Base-by-base conservation (phyloP, 2,888 invertebrate species). In the Aphidoletes aphidimyza region DNA sequence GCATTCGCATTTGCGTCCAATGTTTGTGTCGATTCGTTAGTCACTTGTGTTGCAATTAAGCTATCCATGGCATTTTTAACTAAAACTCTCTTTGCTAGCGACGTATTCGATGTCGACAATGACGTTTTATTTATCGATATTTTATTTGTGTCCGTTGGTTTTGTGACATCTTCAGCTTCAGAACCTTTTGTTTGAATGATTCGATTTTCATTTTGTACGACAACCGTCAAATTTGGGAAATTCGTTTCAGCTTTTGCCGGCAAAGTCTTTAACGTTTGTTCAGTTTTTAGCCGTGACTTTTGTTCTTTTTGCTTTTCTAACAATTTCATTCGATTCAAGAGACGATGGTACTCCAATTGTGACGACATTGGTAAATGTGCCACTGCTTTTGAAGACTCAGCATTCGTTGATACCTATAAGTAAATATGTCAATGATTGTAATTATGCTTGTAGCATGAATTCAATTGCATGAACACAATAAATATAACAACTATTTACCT, bases 291-390 rank as follows among this genome's bases (percentile, higher is more conserved):
- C 2, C 39, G 39, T 3, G 36, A 69, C 36, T 84, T 81, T 54
- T 49, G 59, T 19, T 36, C 84, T 86, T 88, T 88, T 86, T 88
- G 88, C 42, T 88, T 88, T 86, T 90, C 90, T 39, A 90, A 87
- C 84, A 89, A 83, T 86, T 88, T 87, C 89, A 90, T 90, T 5
- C 90, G 89, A 86, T 88, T 88, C 1, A 90, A 86, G 0, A 90
- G 86, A 1, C 87, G 87, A 19, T 89, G 87, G 85, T 90, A 90
- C 86, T 90, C 90, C 83, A 88, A 87, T 86, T 90, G 90, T 0
- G 90, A 88, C 6, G 89, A 88, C 47, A 87, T 87, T 0, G 90
- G 89, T 83, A 90, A 87, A 87, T 90, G 90, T 6, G 89, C 87
- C 39, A 90, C 90, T 84, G 89, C 89, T 90, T 90, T 85, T 9